Evolutionary conservation across 2,888 invertebrate genomes (phyloP), one percentile per base, ranked within the genome.

Genomic region (Priocnemis perturbator): DNA sequence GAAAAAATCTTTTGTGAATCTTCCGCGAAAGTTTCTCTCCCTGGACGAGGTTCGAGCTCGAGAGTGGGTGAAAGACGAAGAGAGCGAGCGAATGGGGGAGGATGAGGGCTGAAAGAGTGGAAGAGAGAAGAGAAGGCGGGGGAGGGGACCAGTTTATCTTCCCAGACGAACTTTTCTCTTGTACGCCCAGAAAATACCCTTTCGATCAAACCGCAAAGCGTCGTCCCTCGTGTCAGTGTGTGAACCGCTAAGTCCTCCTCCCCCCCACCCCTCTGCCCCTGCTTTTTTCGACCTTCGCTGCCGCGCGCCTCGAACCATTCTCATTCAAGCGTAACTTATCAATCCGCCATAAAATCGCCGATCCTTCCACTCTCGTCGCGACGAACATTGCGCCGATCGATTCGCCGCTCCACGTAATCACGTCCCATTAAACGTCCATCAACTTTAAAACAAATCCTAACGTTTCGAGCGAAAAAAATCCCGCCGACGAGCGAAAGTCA

Each of bases 1-100:
- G 21, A 69, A 68, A 69, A 64, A 79, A 79, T 78, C 78, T 78
- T 79, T 72, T 67, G 77, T 70, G 72, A 79, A 78, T 78, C 79
- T 79, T 71, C 48, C 21, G 30, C 21, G 19, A 67, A 78, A 78
- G 67, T 77, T 78, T 63, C 68, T 50, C 30, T 47, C 59, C 48
- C 56, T 56, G 37, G 37, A 37, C 37, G 37, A 37, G 37, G 37
- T 52, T 19, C 61, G 67, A 73, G 58, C 62, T 75, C 17, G 20
- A 1, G 20, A 19, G 30, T 20, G 15, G 19, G 4, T 5, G 44
- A 37, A 19, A 14, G 26, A 37, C 1, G 37, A 9, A 23, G 21
- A 15, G 17, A 20, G 44, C 14, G 15, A 17, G 26, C n/a, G 11
- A 37, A 15, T 21, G 47, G 20, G 37, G 45, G 37, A 11, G 37